phyloP scores from a whole-genome alignment of 2,888 invertebrate genomes.

The Aspidapion aeneum region DNA sequence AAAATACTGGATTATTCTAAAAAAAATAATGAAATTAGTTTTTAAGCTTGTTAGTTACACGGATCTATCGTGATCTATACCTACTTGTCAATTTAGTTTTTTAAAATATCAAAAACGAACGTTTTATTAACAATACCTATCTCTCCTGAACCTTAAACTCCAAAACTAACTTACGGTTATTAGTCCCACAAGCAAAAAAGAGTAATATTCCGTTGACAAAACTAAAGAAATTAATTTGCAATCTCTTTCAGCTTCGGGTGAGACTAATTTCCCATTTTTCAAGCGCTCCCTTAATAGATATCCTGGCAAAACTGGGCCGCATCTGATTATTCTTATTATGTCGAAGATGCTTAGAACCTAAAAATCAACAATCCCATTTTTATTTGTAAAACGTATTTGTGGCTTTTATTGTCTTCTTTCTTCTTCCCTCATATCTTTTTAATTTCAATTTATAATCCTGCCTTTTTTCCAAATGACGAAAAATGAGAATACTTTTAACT shows the following conservation, averaged over 20 bases:
- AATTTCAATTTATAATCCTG: slow-evolving; percentile 4
- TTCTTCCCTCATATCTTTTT: too few relatives aligned
- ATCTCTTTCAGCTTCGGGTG: slow-evolving; percentile 42
- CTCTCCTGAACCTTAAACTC: slow-evolving; percentile 1
- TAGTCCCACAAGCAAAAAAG: slow-evolving; percentile 39
- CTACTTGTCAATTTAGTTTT: slow-evolving; percentile 1
- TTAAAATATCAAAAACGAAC: background rate
- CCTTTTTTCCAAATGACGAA: slow-evolving; percentile 4
- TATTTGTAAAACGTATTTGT: background rate
- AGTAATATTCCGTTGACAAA: slow-evolving; percentile 43
- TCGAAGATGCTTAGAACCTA: slow-evolving; percentile 43
- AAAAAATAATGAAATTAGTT: slow-evolving; percentile 23
- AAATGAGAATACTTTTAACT: too few relatives aligned
- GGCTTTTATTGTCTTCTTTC: background rate
- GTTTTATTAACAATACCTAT: slow-evolving; percentile 4
- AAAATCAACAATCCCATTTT: slow-evolving; percentile 19
- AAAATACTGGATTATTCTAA: slow-evolving; percentile 41
- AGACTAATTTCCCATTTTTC: slow-evolving; percentile 35
- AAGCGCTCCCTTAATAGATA: slow-evolving; percentile 37
- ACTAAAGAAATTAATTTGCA: slow-evolving; percentile 43
- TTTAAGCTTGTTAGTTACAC: background rate
- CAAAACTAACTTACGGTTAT: slow-evolving; percentile 36
- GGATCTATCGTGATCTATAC: slow-evolving; percentile 3
- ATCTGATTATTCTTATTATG: slow-evolving; percentile 39
- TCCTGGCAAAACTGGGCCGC: slow-evolving; percentile 39